Conservation (phyloP, 2,797 vertebrate genomes). For the Cuculus canorus region DNA sequence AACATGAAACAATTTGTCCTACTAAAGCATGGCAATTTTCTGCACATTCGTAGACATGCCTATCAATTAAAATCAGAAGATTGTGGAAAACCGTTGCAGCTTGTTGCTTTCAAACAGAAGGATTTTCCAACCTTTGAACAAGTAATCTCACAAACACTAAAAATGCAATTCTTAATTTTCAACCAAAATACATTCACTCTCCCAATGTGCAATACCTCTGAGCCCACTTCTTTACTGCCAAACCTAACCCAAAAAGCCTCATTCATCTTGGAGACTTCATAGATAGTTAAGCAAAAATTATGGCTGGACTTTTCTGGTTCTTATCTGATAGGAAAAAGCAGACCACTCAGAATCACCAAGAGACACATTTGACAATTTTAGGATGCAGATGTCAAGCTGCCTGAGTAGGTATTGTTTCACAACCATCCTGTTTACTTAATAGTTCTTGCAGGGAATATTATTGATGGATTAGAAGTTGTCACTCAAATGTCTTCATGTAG, state of each 20-base stretch:
- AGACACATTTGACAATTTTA: neutral
- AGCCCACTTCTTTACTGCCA: neutral
- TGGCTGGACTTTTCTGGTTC: neutral
- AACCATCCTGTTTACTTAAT: neutral
- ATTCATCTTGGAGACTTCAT: neutral
- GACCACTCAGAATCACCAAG: neutral
- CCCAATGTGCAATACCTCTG: neutral
- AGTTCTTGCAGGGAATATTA: neutral
- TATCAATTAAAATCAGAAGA: constrained; percentile 65
- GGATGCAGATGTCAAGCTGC: neutral
- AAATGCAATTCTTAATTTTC: neutral
- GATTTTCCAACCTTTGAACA: constrained; percentile 58
- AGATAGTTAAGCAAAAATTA: neutral
- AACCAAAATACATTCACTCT: neutral
- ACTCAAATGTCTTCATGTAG: neutral
- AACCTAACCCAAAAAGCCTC: neutral
- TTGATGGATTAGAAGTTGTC: neutral
- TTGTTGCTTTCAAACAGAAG: constrained; percentile 60
- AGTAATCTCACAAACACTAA: constrained; percentile 37
- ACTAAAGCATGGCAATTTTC: constrained; percentile 65
- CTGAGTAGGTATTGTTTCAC: neutral
- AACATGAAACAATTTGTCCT: constrained; percentile 52
- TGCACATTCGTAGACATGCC: constrained; percentile 55
- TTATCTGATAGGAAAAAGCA: neutral
- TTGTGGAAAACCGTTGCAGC: constrained; percentile 54